Evolutionary conservation across 2,888 invertebrate genomes (phyloP).

Genomic region (Disparrhopalites patrizii): DNA sequence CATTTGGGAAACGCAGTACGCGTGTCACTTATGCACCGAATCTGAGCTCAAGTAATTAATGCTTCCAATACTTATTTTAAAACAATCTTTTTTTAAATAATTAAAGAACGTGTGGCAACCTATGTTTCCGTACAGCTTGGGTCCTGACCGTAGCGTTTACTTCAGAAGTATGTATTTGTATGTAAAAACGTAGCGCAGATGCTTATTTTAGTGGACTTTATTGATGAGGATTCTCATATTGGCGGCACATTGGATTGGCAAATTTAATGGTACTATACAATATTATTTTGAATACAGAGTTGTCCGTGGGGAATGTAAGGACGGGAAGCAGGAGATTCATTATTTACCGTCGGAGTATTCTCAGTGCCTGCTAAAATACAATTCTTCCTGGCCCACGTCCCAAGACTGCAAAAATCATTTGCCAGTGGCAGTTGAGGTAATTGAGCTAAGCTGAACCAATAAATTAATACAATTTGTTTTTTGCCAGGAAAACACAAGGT

Average conservation of each 20-base stretch:
- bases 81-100: neutral
- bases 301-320: conserved; percentile 57
- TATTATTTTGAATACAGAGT: conserved; percentile 45
- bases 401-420: conserved; percentile 50
- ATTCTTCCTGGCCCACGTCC: conserved; percentile 45
- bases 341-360: conserved; percentile 53
- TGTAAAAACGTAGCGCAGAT: no score
- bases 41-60: conserved; percentile 54
- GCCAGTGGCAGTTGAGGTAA: conserved; percentile 50
- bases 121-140: neutral
- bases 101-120: neutral
- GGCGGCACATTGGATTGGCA: no score
- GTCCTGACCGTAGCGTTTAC: no score
- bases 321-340: conserved; percentile 57
- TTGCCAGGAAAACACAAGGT: no score
- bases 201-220: no score
- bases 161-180: no score
- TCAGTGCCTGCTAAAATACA: conserved; percentile 42
- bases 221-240: no score
- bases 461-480: no score
- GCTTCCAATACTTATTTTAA: neutral
- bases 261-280: no score
- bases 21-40: conserved; percentile 57
- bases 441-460: no score
- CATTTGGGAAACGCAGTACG: conserved; percentile 54